Evolutionary conservation across 2,797 vertebrate genomes (phyloP).

Genomic region (Danio aesculapii): DNA sequence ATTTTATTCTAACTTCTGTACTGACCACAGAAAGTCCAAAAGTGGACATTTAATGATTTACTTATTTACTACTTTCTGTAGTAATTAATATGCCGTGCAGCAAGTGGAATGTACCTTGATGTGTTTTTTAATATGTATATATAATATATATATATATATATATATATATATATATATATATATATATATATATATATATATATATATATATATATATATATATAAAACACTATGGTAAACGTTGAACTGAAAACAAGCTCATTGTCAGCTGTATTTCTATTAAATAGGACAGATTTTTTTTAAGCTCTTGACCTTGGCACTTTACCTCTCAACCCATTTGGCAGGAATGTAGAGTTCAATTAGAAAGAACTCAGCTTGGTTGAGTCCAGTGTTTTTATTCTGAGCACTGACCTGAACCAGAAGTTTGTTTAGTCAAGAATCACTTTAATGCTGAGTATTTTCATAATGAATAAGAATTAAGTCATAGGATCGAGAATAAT

Average conservation of each 20-base stretch:
- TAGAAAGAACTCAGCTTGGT: not conserved
- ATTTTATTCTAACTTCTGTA: not conserved
- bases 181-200: slow-evolving; percentile 32
- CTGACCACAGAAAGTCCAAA: slow-evolving; percentile 6
- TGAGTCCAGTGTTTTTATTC: not conserved
- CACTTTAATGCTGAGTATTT: slow-evolving; percentile 29
- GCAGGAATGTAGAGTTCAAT: slow-evolving; percentile 22
- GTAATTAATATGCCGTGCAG: not conserved
- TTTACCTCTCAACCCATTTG: not conserved
- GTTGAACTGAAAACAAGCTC: slow-evolving; percentile 45
- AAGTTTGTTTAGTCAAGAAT: not conserved
- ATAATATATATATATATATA: no score
- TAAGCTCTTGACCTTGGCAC: slow-evolving; percentile 19
- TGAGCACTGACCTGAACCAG: not conserved
- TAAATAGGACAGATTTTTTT: slow-evolving; percentile 24
- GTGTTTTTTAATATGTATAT: slow-evolving; percentile 28
- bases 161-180: slow-evolving; percentile 31
- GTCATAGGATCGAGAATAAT: slow-evolving; percentile 35
- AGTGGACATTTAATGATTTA: no score
- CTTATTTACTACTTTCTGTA: no score
- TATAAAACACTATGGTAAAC: slow-evolving; percentile 11
- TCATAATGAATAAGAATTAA: slow-evolving; percentile 35
- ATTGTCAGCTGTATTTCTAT: slow-evolving; percentile 28
- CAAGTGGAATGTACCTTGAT: slow-evolving; percentile 26
- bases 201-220: slow-evolving; percentile 31